phyloP scores from a whole-genome alignment of 2,888 invertebrate species.

The Onthophagus sagittarius region DNA sequence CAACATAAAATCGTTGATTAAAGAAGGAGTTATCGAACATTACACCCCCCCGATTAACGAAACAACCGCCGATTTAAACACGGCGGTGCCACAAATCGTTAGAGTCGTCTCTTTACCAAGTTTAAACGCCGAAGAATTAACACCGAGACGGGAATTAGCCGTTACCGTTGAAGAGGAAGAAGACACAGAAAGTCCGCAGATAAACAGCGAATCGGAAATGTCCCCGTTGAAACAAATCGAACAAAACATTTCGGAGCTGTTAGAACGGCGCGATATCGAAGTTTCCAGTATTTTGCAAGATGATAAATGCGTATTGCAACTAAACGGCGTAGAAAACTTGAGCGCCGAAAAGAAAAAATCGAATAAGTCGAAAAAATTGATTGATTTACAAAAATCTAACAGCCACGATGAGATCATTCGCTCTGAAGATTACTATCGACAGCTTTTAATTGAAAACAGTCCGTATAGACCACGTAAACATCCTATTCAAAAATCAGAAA shows the following conservation, averaged over 20 bases:
- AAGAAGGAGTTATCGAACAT: constrained; percentile 64
- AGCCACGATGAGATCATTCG: constrained; percentile 60
- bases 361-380: constrained; percentile 45
- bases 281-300: constrained; percentile 37
- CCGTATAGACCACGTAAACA: constrained; percentile 48
- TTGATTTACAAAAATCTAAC: constrained; percentile 60
- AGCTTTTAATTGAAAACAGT: constrained; percentile 46
- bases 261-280: constrained; percentile 51
- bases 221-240: constrained; percentile 69
- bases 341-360: constrained; percentile 49
- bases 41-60: constrained; percentile 54
- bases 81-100: constrained; percentile 61
- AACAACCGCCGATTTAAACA: constrained; percentile 60
- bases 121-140: constrained; percentile 57
- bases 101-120: constrained; percentile 67
- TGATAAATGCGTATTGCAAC: constrained; percentile 39
- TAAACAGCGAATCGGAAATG: constrained; percentile 59
- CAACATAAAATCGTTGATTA: constrained; percentile 69
- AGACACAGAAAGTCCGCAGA: constrained; percentile 58
- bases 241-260: constrained; percentile 67
- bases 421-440: constrained; percentile 44
- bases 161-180: constrained; percentile 73
- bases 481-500: constrained; percentile 71
- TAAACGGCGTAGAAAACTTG: constrained; percentile 49
- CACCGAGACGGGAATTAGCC: constrained; percentile 62